Conservation (phyloP, 2,113 vertebrate genomes). For the Vulpes vulpes region DNA sequence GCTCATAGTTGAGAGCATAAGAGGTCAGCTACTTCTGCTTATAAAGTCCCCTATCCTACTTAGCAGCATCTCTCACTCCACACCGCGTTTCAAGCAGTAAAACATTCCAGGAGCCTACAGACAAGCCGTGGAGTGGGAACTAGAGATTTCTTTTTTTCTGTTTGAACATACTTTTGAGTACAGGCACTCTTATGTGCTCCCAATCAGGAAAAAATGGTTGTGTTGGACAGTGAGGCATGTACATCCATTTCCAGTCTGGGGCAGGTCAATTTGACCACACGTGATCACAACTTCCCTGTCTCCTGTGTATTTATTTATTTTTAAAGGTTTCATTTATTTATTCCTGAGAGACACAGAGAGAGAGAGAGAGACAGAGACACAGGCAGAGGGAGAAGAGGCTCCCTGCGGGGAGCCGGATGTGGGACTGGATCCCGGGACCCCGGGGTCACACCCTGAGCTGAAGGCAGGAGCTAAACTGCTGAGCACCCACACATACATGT, state of each 20-base stretch:
- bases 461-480: too few species aligned
- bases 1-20: not conserved
- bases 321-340: too few species aligned
- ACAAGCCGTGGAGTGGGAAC: not conserved
- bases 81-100: not conserved
- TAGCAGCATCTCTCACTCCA: not conserved
- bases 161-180: not conserved
- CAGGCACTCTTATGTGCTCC: not conserved
- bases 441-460: too few species aligned
- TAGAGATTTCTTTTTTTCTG: not conserved
- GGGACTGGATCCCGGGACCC: too few species aligned
- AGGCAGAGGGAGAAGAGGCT: too few species aligned
- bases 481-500: not conserved
- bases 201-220: not conserved
- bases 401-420: too few species aligned
- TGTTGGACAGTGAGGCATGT: not conserved
- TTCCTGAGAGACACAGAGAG: too few species aligned
- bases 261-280: not conserved
- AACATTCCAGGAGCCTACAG: not conserved
- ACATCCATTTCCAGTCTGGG: not conserved
- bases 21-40: not conserved
- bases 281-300: accelerated
- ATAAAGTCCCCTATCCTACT: not conserved
- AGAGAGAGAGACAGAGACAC: too few species aligned
- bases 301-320: not conserved